Base-by-base conservation (phyloP, 2,888 invertebrate genomes). In the Miltochrista miniata region DNA sequence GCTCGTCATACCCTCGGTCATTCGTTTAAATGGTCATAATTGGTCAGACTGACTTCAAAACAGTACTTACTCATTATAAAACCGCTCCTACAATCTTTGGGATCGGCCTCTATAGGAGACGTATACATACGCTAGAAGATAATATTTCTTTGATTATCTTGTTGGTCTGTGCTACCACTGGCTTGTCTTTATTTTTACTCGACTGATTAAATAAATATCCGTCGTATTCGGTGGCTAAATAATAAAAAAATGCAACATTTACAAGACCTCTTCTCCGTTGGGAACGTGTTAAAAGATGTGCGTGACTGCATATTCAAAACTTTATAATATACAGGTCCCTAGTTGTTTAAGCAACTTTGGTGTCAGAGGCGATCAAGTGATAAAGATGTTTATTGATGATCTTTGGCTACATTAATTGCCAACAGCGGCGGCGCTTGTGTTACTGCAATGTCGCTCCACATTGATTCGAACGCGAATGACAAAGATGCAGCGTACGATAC, bases 311-410 rank as follows among this genome's bases (percentile, higher is more conserved):
- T 81, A 85, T 85, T 85, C 74, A 84, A 85, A 83, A 83, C 72
- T 82, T 70, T 75, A 81, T 82, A 81, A 80, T 73, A 71, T 76
- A 75, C 70, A 68, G 81, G 80, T 73, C 75, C 78, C 79, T 82
- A 79, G 84, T 80, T 80, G 80, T 85, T 63, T 83, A 82, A 85
- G 83, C 81, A 79, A 82, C 72, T 74, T 64, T 71, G 74, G 76
- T 83, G 87, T 87, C 88, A 81, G 77, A 76, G 74, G 75, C 81
- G 90, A 91, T 91, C 87, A 85, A 86, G 85, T 87, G 90, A 91
- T 91, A 89, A 90, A 88, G 83, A 79, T 86, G 85, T 87, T 88
- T 90, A 90, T 89, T 90, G 87, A 90, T 90, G 90, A 90, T 90
- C 87, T 87, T 87, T 79, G 75, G 83, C 79, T 79, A 81, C 87